Evolutionary conservation across 2,888 invertebrate genomes (phyloP), one percentile per base, ranked within the genome.

Genomic region (Selenia dentaria): DNA sequence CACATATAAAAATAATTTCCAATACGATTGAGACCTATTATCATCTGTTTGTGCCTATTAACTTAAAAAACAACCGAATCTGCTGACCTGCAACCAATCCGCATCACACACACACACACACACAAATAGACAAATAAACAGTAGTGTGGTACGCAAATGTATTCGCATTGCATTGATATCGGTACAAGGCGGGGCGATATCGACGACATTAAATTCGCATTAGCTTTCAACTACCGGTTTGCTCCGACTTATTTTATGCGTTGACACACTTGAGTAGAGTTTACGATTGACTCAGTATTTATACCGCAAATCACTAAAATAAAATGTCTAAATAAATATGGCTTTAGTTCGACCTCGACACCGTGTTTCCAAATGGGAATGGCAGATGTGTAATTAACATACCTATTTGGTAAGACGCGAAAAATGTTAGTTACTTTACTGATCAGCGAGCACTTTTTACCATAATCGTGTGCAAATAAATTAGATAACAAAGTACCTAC

Each of bases 141-240:
- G 43, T 45, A 51, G 46, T 46, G 35, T 9, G 24, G 14, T 6
- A 24, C 16, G 24, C 51, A 57, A 43, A 51, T 55, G 47, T 44
- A 70, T 64, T 73, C 70, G 73, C 73, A 62, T 60, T 59, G 65
- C 64, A 62, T 63, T 64, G 67, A 54, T 57, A 57, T 67, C 62
- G 68, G 59, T 65, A 71, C 74, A 68, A 70, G 70, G 74, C 75
- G 69, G 59, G 57, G 65, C 72, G 73, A 72, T 78, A 77, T 70
- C 72, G 62, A 55, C 56, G 69, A 83, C 83, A 83, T 79, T 78
- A 74, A 77, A 79, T 71, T 82, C 84, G 83, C 84, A 83, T 83
- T 83, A 80, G 82, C 81, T 69, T 66, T 63, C 67, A 66, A 69
- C 66, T 74, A 74, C 72, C 72, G 69, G 70, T 73, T 74, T 65